A percentile compares a stretch with the other conserved stretches of the same genome.
Conservation (phyloP, 2,888 invertebrate genomes). For the Caenorhabditis angaria region DNA sequence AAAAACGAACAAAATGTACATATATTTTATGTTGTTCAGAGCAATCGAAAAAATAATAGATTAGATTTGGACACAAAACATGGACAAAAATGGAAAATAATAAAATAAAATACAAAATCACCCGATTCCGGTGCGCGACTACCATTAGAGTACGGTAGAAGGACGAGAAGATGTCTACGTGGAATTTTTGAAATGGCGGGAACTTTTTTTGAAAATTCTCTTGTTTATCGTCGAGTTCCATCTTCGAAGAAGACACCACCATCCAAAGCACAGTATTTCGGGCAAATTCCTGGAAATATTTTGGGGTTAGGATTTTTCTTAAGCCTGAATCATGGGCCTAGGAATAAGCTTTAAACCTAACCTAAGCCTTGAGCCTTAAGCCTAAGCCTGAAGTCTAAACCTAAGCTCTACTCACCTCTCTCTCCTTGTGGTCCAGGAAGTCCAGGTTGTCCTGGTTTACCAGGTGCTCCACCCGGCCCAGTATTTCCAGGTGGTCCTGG, state of each 20-base stretch:
- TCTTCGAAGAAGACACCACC: conserved; percentile 66
- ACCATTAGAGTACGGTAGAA: not conserved
- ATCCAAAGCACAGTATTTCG: conserved; percentile 62
- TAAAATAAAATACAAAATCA: not conserved
- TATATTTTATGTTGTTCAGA: no score
- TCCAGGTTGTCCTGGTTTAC: conserved; percentile 58
- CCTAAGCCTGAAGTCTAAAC: not conserved
- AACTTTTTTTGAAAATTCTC: not conserved
- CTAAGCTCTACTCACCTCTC: conserved; percentile 26
- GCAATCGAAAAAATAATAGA: no score
- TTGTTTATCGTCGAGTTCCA: conserved; percentile 41
- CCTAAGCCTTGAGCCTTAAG: not conserved
- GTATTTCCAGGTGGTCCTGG: conserved; percentile 65
- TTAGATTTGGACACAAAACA: no score
- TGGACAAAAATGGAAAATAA: no score
- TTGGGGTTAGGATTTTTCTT: not conserved
- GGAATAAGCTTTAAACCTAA: no score
- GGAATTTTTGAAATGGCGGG: not conserved
- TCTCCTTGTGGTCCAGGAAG: conserved; percentile 66
- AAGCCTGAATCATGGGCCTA: no score
- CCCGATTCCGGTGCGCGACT: not conserved
- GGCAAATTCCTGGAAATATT: conserved; percentile 55
- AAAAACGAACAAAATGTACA: no score
- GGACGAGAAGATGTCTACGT: not conserved
- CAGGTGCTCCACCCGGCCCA: conserved; percentile 55